Evolutionary conservation across 2,797 vertebrate species (phyloP).

Genomic region (Alca torda): DNA sequence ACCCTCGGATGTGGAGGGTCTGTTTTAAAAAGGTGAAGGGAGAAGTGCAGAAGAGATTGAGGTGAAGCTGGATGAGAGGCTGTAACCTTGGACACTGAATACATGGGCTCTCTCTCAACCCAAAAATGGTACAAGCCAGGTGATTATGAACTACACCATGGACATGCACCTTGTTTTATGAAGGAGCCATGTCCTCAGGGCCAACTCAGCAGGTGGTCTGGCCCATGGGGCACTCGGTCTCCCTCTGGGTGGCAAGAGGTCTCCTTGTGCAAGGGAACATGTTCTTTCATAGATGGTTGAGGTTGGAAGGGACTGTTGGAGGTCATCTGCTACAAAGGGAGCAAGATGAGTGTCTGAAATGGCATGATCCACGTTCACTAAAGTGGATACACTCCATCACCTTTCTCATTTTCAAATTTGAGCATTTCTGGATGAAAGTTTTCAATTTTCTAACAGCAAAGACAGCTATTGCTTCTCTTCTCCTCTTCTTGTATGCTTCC

Average conservation of each 20-base stretch:
- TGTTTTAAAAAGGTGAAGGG: background rate
- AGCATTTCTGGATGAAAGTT: background rate
- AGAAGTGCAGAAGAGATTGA: background rate
- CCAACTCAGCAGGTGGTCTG: background rate
- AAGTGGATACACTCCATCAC: background rate
- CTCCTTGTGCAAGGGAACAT: background rate
- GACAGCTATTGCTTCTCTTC: background rate
- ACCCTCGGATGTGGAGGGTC: background rate
- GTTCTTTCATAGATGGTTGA: fast-evolving
- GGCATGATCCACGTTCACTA: background rate
- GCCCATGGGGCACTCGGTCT: background rate
- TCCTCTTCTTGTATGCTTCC: background rate
- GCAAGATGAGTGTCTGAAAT: background rate
- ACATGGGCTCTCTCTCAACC: background rate
- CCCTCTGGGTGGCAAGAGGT: background rate
- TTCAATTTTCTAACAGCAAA: background rate
- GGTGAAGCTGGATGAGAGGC: background rate
- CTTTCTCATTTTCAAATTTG: background rate
- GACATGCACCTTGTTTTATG: background rate
- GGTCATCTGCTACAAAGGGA: background rate
- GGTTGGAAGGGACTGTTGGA: background rate
- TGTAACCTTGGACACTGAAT: background rate
- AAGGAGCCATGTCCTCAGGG: background rate
- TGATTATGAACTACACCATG: background rate
- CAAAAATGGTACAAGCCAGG: background rate